phyloP scores from a whole-genome alignment of 2,888 invertebrate genomes.

The Eudemis profundana region DNA sequence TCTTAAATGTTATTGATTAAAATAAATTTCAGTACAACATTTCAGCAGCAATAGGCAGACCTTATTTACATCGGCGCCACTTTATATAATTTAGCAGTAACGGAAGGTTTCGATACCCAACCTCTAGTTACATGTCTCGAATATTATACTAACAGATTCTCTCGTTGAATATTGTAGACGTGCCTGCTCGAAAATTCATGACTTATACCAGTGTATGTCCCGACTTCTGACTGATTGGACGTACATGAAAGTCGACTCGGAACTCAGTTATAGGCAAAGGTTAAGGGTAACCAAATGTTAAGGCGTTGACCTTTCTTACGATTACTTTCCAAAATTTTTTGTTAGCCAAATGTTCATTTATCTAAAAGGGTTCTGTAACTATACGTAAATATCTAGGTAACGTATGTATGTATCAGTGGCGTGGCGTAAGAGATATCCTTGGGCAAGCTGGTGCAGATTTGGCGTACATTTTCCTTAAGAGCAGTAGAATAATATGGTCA shows the following conservation, averaged over 20 bases:
- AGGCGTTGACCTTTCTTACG: no score
- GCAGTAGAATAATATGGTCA: no score
- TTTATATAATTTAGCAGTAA: background rate
- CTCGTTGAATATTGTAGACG: constrained; percentile 66
- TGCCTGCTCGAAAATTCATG: constrained; percentile 76
- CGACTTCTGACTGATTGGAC: constrained; percentile 74
- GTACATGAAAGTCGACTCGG: constrained; percentile 61
- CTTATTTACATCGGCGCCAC: background rate
- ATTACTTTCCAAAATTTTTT: no score
- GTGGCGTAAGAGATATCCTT: no score
- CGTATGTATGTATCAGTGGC: no score
- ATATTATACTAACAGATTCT: constrained; percentile 50
- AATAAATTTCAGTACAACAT: background rate
- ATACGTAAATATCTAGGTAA: no score
- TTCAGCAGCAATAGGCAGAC: no score
- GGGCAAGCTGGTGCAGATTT: no score
- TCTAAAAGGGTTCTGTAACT: no score
- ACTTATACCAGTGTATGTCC: constrained; percentile 57
- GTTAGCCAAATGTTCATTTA: no score
- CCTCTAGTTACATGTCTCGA: background rate
- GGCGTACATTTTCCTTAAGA: no score
- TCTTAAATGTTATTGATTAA: no score
- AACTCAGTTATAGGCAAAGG: constrained; percentile 29
- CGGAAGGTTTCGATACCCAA: background rate
- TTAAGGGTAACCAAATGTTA: background rate